A percentile compares a stretch with the other conserved stretches of the same genome.
Evolutionary conservation across 2,113 vertebrate genomes (phyloP).

Genomic region (Hippocampus zosterae): DNA sequence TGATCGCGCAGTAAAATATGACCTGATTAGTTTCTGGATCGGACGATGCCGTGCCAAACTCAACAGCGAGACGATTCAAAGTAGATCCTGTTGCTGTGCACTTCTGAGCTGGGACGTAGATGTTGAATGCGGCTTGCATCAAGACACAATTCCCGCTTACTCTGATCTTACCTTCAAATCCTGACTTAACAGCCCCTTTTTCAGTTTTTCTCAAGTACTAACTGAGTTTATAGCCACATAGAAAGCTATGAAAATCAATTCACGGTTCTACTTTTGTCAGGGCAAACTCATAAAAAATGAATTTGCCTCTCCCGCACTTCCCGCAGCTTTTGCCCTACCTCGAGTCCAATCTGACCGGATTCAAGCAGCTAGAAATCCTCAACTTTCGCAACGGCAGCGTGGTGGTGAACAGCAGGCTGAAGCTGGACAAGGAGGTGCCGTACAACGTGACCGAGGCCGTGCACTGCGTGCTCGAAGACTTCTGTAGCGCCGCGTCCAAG

Average conservation of each 20-base stretch:
- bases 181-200: conserved; percentile 1
- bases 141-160: background rate
- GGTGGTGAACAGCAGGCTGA: conserved; percentile 89
- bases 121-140: conserved; percentile 17
- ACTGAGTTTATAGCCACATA: background rate
- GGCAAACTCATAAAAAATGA: background rate
- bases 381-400: conserved; percentile 91
- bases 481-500: conserved; percentile 79
- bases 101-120: conserved; percentile 9
- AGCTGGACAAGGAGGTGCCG: conserved; percentile 79
- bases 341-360: conserved; percentile 86
- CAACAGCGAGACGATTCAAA: conserved; percentile 2
- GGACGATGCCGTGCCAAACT: conserved; percentile 15
- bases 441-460: conserved; percentile 85
- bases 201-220: conserved; percentile 5
- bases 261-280: background rate
- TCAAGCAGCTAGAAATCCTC: conserved; percentile 91
- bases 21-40: conserved; percentile 43
- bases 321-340: conserved; percentile 88
- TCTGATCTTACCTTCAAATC: background rate
- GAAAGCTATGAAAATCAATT: background rate
- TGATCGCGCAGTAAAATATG: conserved; percentile 40
- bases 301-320: conserved; percentile 14
- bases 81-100: conserved; percentile 6
- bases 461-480: conserved; percentile 81